phyloP scores from a whole-genome alignment of 2,797 vertebrate species.

The Buceros bicornis region DNA sequence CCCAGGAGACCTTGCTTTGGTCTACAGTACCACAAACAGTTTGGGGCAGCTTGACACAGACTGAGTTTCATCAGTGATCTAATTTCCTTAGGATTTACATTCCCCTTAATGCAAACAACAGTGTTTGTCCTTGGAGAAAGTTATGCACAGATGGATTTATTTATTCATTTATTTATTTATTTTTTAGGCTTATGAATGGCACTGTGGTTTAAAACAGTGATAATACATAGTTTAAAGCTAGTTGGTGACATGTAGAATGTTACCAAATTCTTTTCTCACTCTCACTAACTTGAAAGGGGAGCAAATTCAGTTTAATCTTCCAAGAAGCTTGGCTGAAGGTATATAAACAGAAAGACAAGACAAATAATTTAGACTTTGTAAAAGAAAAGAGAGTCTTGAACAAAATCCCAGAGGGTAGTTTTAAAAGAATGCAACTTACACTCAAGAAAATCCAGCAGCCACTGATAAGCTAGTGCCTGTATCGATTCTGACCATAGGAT shows the following conservation, averaged over 20 bases:
- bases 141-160: neutral
- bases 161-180: neutral
- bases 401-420: neutral
- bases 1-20: neutral
- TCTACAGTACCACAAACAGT: neutral
- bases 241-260: neutral
- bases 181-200: neutral
- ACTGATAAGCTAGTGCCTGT: neutral
- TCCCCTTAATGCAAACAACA: neutral
- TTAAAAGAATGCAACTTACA: neutral
- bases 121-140: neutral
- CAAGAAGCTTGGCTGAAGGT: neutral
- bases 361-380: neutral
- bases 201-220: neutral
- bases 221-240: neutral
- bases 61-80: neutral
- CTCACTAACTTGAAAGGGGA: neutral
- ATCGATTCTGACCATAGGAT: neutral
- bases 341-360: neutral
- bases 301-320: constrained; percentile 19
- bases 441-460: neutral
- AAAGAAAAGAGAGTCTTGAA: neutral
- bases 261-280: neutral
- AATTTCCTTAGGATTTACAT: neutral
- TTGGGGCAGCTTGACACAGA: neutral